Conservation (phyloP, 2,797 vertebrate species). For the Tangara arthus region DNA sequence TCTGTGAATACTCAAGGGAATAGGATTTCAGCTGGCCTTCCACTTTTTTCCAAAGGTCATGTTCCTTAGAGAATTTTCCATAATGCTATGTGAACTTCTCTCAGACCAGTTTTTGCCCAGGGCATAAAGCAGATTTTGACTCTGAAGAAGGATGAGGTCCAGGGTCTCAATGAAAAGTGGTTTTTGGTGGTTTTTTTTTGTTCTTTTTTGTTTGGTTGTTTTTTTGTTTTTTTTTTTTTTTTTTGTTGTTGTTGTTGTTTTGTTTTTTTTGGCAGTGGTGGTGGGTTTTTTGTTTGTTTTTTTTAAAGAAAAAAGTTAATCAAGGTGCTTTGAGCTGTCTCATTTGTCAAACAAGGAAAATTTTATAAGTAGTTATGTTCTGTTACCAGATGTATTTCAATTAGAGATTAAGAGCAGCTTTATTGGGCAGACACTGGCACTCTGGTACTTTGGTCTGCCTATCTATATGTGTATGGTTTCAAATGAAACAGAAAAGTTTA, state of each 20-base stretch:
- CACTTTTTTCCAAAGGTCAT: neutral
- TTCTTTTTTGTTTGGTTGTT: neutral
- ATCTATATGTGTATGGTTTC: neutral
- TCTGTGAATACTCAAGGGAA: neutral
- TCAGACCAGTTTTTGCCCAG: neutral
- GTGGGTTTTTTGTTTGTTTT: neutral
- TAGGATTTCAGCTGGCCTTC: neutral
- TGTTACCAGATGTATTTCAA: neutral
- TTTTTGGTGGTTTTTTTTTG: too few species aligned
- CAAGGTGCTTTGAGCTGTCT: neutral
- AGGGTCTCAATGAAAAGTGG: rapidly evolving
- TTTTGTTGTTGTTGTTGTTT: too few species aligned
- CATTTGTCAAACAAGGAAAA: neutral
- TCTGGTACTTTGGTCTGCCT: neutral
- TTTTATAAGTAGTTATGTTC: neutral
- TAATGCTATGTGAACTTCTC: neutral
- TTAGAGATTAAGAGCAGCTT: neutral
- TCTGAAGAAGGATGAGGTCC: neutral
- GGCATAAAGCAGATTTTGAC: neutral
- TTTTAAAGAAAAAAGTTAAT: neutral
- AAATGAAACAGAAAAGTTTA: neutral
- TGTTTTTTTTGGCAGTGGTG: too few species aligned
- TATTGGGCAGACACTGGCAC: neutral
- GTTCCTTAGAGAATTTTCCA: neutral
- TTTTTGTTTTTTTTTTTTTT: too few species aligned